A percentile compares a stretch with the other conserved stretches of the same genome.
Conservation (phyloP, 1,140 invertebrate genomes). For the Ceratoteleas bidentatus region DNA sequence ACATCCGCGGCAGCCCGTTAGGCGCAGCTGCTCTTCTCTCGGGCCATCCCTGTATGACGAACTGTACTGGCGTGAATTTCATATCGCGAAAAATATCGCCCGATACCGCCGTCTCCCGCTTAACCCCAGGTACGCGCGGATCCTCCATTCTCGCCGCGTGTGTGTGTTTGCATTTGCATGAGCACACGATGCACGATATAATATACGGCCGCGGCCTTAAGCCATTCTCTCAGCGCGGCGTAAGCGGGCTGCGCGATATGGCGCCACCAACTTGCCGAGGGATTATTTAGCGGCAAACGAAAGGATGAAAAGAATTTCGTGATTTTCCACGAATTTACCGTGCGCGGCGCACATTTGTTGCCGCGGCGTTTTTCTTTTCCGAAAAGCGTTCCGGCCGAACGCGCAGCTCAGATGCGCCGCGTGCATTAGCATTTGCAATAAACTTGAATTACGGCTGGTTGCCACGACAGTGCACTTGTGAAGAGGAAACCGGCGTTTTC, state of each 20-base stretch:
- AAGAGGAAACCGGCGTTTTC: too few species aligned
- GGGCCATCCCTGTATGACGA: constrained; percentile 66
- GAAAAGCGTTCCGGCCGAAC: too few species aligned
- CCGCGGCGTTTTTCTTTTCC: too few species aligned
- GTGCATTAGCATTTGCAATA: constrained; percentile 1
- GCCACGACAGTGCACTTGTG: too few species aligned
- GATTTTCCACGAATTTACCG: background rate
- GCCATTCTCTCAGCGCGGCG: constrained; percentile 56
- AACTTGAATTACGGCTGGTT: background rate
- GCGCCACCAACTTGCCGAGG: constrained; percentile 19
- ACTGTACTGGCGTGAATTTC: constrained; percentile 71
- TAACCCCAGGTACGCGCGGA: constrained; percentile 48
- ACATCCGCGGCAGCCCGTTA: constrained; percentile 66
- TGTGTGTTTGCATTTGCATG: constrained; percentile 53
- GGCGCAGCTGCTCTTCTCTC: constrained; percentile 69
- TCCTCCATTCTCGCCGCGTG: constrained; percentile 40
- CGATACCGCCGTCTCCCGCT: constrained; percentile 51
- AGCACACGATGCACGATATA: constrained; percentile 46
- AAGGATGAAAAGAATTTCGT: constrained; percentile 32
- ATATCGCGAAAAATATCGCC: constrained; percentile 73
- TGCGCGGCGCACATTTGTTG: too few species aligned
- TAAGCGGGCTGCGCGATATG: constrained; percentile 50
- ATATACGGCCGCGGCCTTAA: constrained; percentile 59
- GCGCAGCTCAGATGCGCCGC: background rate
- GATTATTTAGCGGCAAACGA: constrained; percentile 45